Percentiles rank a stretch among this genome's conserved stretches.
Evolutionary conservation across 2,888 invertebrate species (phyloP).

Genomic region (Sphaerophoria taeniata): DNA sequence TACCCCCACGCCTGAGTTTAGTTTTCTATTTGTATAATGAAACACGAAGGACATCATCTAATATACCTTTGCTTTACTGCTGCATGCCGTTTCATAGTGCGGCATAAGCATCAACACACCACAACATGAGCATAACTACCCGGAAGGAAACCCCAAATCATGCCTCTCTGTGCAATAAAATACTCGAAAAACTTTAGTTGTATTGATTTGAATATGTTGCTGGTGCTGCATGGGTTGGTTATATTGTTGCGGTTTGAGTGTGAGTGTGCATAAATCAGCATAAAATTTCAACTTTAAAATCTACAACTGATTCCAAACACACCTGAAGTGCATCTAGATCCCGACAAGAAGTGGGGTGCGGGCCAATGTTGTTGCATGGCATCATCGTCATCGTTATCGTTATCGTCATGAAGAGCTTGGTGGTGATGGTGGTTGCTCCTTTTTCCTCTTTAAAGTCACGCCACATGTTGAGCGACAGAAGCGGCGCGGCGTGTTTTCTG

Average conservation of each 20-base stretch:
- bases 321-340: neutral
- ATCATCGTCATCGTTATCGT: neutral
- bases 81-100: neutral
- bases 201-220: conserved; percentile 13
- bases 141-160: conserved; percentile 25
- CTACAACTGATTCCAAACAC: conserved; percentile 23
- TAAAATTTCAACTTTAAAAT: conserved; percentile 71
- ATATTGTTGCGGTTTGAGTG: conserved; percentile 34
- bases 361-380: conserved; percentile 3
- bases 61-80: conserved; percentile 16
- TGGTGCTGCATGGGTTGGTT: neutral
- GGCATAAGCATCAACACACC: neutral
- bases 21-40: conserved; percentile 1
- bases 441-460: neutral
- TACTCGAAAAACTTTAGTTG: conserved; percentile 51
- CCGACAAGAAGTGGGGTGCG: neutral
- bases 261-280: conserved; percentile 75
- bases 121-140: conserved; percentile 2
- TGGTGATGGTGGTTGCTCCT: neutral
- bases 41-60: conserved; percentile 45
- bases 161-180: conserved; percentile 26
- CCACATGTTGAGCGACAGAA: no score
- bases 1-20: neutral
- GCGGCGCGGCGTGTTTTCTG: conserved; percentile 9
- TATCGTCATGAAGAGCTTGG: no score